Conservation (phyloP, 2,888 invertebrate genomes). For the Pyrgus malvae region DNA sequence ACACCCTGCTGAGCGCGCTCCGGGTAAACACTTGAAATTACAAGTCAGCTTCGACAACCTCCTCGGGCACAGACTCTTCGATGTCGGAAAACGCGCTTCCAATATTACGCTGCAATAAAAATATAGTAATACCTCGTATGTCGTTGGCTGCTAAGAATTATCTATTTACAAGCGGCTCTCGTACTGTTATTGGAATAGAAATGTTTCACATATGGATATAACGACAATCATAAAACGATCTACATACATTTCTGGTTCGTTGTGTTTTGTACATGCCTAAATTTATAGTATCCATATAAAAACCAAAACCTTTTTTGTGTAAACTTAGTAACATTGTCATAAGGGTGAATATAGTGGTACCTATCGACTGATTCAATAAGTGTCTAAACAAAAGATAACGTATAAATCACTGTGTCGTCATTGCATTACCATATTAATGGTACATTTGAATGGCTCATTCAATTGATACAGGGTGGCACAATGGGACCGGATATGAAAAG, state of each 20-base stretch:
- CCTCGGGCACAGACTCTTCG: constrained; percentile 38
- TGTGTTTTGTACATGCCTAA: not conserved
- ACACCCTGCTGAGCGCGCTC: constrained; percentile 68
- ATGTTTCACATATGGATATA: constrained; percentile 20
- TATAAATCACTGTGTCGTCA: constrained; percentile 25
- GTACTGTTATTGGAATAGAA: constrained; percentile 24
- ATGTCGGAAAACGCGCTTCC: constrained; percentile 71
- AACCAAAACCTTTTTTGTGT: not conserved
- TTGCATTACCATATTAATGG: constrained; percentile 27
- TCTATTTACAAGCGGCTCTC: constrained; percentile 33
- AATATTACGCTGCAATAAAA: constrained; percentile 77
- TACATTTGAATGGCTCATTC: constrained; percentile 27
- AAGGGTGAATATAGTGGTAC: not conserved
- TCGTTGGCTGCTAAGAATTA: constrained; percentile 32
- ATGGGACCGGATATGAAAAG: constrained; percentile 18
- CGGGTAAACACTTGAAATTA: constrained; percentile 80
- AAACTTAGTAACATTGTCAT: not conserved
- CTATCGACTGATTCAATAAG: constrained; percentile 3
- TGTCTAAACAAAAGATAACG: constrained; percentile 17
- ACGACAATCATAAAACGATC: constrained; percentile 2
- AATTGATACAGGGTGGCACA: constrained; percentile 19
- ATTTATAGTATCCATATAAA: not conserved
- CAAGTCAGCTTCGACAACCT: constrained; percentile 65
- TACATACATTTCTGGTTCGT: not conserved
- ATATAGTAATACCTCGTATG: constrained; percentile 48